phyloP scores from a whole-genome alignment of 2,797 vertebrate species.

The Sorex maritimensis region DNA sequence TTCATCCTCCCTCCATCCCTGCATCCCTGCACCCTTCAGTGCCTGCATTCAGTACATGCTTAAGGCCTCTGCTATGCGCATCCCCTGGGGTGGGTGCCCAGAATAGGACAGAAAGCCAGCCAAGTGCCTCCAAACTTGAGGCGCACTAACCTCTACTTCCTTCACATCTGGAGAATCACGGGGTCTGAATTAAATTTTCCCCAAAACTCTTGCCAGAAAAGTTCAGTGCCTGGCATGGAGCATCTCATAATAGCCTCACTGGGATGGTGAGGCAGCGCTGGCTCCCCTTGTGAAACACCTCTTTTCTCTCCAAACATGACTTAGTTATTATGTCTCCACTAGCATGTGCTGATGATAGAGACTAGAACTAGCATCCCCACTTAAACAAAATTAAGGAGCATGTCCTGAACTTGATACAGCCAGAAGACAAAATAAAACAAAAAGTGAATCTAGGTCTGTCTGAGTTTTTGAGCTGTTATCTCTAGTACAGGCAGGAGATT shows the following conservation, averaged over 20 bases:
- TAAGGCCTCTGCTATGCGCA: not conserved
- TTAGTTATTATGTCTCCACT: not conserved
- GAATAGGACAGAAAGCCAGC: not conserved
- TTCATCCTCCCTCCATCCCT: not conserved
- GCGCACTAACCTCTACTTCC: not conserved
- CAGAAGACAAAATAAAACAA: constrained; percentile 31
- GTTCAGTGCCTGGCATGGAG: not conserved
- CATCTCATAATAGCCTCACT: not conserved
- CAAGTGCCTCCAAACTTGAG: not conserved
- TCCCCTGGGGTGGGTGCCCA: not conserved
- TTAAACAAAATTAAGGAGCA: constrained; percentile 57
- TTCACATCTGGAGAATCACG: not conserved
- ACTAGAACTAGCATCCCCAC: constrained; percentile 35
- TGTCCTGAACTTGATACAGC: constrained; percentile 39
- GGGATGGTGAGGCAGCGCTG: too few relatives aligned
- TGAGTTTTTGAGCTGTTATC: constrained; percentile 26
- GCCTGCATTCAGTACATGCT: not conserved
- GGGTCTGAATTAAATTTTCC: not conserved
- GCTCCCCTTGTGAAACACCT: not conserved
- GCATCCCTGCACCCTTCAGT: too few relatives aligned
- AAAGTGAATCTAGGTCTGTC: not conserved
- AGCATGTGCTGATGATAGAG: constrained; percentile 19
- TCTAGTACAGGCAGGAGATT: not conserved
- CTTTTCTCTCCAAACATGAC: not conserved
- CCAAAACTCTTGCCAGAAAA: constrained; percentile 1